Conservation (phyloP, 2,797 vertebrate genomes). For the Rhabdophis nuchalis region DNA sequence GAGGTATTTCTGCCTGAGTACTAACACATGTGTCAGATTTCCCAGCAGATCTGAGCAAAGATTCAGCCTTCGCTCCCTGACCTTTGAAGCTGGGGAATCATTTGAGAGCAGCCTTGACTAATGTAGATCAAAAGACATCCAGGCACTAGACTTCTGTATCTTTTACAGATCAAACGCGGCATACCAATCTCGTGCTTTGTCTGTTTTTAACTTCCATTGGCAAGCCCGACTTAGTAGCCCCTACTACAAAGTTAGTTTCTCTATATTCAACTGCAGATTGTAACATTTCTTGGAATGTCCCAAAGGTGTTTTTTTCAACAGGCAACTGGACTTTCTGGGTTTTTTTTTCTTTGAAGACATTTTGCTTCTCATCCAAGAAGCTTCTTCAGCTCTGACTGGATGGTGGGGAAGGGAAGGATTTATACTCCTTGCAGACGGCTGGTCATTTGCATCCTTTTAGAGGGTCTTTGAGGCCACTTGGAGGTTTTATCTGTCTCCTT, state of each 20-base stretch:
- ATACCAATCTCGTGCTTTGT: slow-evolving; percentile 1
- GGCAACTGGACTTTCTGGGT: background rate
- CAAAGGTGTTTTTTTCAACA: background rate
- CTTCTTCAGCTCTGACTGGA: background rate
- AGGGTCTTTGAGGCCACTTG: background rate
- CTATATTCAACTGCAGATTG: accelerated
- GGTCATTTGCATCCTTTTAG: background rate
- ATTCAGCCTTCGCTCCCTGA: background rate
- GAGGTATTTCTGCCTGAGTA: slow-evolving; percentile 23
- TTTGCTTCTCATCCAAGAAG: background rate
- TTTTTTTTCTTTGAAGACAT: background rate
- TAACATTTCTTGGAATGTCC: background rate
- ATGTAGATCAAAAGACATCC: slow-evolving; percentile 47
- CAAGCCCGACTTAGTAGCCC: background rate
- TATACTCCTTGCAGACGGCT: background rate
- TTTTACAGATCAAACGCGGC: slow-evolving; percentile 36
- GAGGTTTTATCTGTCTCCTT: background rate
- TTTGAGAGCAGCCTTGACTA: slow-evolving; percentile 5
- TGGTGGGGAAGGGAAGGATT: background rate
- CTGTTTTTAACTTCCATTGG: slow-evolving; percentile 18
- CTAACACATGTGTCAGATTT: slow-evolving; percentile 9
- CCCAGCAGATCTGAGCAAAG: background rate
- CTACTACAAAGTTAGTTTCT: accelerated
- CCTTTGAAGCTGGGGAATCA: slow-evolving; percentile 24
- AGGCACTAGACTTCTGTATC: slow-evolving; percentile 8